Conservation (phyloP, 2,113 vertebrate genomes). For the Pterocles burchelli region DNA sequence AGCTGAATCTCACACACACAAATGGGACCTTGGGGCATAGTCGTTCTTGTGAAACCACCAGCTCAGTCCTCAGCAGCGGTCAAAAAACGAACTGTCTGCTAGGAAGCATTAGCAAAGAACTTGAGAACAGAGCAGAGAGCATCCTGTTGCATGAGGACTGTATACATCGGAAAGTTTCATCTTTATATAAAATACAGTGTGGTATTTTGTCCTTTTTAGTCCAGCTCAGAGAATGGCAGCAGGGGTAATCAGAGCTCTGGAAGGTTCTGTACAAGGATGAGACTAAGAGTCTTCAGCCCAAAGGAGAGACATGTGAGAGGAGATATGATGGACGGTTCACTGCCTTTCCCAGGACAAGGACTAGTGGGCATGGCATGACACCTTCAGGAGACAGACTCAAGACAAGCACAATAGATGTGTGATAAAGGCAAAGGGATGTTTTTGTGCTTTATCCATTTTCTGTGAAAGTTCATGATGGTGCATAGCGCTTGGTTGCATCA, state of each 20-base stretch:
- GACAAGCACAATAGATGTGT: neutral
- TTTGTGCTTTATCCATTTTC: neutral
- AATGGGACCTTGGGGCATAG: conserved; percentile 5
- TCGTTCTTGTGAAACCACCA: neutral
- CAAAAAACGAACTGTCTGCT: neutral
- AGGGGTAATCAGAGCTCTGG: neutral
- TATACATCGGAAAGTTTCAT: neutral
- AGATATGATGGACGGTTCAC: neutral
- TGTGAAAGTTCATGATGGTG: neutral
- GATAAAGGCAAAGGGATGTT: neutral
- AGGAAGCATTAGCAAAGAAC: neutral
- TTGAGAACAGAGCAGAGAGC: neutral
- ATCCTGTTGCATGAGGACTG: neutral
- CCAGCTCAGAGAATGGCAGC: neutral
- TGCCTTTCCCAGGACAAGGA: neutral
- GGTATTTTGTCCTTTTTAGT: neutral
- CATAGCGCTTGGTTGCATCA: conserved; percentile 8
- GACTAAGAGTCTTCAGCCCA: neutral
- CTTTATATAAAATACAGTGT: neutral
- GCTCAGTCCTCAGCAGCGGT: neutral
- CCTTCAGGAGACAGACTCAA: neutral
- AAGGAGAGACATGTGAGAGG: neutral
- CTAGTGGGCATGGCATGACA: neutral
- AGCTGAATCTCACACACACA: conserved; percentile 3
- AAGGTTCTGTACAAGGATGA: neutral